These are phyloP conservation scores for Nipponia nippon DNA, from an alignment of 2,113 vertebrate species.

Conservation along the genomic window DNA sequence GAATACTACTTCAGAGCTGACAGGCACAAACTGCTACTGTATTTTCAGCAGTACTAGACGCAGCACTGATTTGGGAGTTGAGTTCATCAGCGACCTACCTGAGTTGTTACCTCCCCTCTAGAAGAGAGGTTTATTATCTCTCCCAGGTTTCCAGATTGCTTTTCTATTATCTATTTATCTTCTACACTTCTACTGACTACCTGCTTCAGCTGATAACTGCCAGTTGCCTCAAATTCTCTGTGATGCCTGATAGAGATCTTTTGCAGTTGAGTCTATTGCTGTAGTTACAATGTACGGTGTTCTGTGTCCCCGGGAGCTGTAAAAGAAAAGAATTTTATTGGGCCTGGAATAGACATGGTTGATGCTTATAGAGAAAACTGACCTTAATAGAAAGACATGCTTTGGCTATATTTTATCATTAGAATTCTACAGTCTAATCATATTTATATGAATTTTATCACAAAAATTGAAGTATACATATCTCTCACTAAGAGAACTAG, in stretches of 20 bases:
- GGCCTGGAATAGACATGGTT: background rate
- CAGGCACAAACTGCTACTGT: background rate
- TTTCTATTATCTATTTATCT: conserved; percentile 50
- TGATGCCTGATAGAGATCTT: conserved; percentile 16
- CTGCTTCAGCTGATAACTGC: conserved; percentile 24
- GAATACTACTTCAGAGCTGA: background rate
- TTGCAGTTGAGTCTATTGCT: background rate
- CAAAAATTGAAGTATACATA: background rate
- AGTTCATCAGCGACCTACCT: background rate
- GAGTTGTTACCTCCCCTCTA: background rate
- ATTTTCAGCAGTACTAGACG: background rate
- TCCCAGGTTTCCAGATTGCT: conserved; percentile 18
- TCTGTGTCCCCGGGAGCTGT: background rate
- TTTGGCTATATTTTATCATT: background rate
- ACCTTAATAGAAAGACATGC: background rate
- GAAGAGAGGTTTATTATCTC: conserved; percentile 9
- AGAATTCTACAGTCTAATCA: background rate
- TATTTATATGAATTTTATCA: background rate
- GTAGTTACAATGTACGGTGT: background rate
- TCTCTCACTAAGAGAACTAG: background rate
- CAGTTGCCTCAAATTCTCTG: conserved; percentile 26
- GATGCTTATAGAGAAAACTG: background rate
- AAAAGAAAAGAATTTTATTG: conserved; percentile 6
- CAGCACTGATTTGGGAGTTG: background rate
- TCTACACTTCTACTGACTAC: conserved; percentile 2